Conservation (phyloP, 2,797 vertebrate genomes). For the Babyrousa celebensis region DNA sequence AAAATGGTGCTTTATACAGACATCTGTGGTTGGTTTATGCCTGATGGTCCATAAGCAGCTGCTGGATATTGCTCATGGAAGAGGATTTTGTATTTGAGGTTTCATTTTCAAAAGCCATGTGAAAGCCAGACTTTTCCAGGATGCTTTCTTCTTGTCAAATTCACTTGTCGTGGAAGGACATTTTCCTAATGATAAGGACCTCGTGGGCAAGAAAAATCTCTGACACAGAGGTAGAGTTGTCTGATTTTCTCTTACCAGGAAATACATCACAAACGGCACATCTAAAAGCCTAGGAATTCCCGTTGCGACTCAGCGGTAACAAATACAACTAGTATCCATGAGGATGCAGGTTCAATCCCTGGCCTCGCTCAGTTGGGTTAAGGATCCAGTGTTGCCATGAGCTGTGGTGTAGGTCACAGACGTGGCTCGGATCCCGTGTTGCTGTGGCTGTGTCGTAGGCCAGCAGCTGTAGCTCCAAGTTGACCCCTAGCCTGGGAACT, state of each 20-base stretch:
- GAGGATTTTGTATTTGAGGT: neutral
- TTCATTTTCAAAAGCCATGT: neutral
- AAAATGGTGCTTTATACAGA: neutral
- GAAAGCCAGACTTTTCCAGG: neutral
- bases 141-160: slow-evolving; percentile 2
- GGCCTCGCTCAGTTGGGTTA: no score
- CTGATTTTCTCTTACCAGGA: neutral
- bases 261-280: neutral
- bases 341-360: no score
- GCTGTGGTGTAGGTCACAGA: no score
- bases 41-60: neutral
- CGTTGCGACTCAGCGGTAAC: no score
- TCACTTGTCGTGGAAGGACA: neutral
- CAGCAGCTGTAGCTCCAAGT: no score
- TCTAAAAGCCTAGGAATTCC: neutral
- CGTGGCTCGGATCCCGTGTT: no score
- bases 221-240: neutral
- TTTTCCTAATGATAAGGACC: neutral
- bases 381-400: no score
- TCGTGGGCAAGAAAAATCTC: neutral
- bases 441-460: no score
- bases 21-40: neutral
- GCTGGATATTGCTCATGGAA: neutral
- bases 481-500: no score
- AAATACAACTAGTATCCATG: no score